Evolutionary conservation across 2,797 vertebrate genomes (phyloP).

Genomic region (Danio aesculapii): DNA sequence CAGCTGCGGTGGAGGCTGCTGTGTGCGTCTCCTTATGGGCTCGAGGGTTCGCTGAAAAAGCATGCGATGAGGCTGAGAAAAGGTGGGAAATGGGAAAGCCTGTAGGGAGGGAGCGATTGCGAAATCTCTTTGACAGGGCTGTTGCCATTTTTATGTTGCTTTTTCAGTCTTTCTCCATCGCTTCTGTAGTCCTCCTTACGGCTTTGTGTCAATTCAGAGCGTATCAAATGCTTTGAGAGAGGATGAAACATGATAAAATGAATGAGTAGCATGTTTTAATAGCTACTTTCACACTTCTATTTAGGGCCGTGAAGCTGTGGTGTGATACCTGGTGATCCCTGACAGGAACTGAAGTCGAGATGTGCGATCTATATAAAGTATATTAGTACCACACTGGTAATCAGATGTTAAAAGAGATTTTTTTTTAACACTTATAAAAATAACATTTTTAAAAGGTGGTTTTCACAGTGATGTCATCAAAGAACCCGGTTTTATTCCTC

Average conservation of each 20-base stretch:
- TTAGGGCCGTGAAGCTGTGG: not conserved
- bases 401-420: too few species aligned
- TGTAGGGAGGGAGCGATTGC: slow-evolving; percentile 14
- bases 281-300: not conserved
- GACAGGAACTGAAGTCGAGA: not conserved
- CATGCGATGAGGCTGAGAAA: slow-evolving; percentile 24
- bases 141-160: slow-evolving; percentile 10
- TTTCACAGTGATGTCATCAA: too few species aligned
- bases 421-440: too few species aligned
- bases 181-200: not conserved
- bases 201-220: not conserved
- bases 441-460: too few species aligned
- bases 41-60: slow-evolving; percentile 42
- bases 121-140: slow-evolving; percentile 32
- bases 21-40: slow-evolving; percentile 42
- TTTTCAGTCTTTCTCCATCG: slow-evolving; percentile 1
- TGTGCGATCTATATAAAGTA: not conserved
- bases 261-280: slow-evolving; percentile 11
- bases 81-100: slow-evolving; percentile 48
- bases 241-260: not conserved
- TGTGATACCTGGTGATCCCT: slow-evolving; percentile 20
- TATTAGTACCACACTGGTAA: too few species aligned
- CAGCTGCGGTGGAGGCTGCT: slow-evolving; percentile 50
- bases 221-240: not conserved
- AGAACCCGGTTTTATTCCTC: too few species aligned